Evolutionary conservation across 2,113 vertebrate genomes (phyloP).

Genomic region (Mastomys natalensis): DNA sequence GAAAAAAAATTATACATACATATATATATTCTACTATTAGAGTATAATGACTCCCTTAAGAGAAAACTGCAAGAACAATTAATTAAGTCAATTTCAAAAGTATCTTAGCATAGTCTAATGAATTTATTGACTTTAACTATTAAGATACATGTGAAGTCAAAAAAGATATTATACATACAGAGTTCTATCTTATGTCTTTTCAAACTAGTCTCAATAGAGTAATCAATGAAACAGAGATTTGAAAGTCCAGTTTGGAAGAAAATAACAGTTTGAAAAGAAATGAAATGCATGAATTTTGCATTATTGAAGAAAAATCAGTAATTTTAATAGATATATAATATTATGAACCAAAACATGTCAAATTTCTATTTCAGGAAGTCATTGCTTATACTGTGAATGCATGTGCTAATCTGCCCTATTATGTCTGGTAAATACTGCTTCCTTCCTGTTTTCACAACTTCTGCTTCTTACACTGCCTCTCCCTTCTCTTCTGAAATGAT

Average conservation of each 20-base stretch:
- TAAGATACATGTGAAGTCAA: neutral
- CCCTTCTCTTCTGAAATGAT: neutral
- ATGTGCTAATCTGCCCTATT: neutral
- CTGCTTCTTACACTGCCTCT: too few species aligned
- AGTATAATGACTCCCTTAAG: neutral
- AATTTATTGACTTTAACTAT: constrained; percentile 59
- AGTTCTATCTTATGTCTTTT: neutral
- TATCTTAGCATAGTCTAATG: constrained; percentile 8
- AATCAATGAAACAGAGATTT: neutral
- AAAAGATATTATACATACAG: neutral
- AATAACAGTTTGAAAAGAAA: neutral
- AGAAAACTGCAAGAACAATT: neutral
- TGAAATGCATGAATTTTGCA: neutral
- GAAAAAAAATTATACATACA: too few species aligned
- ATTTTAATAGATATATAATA: neutral
- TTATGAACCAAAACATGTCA: neutral
- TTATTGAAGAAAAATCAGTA: neutral
- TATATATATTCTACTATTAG: neutral
- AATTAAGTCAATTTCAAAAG: neutral
- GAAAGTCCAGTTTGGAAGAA: neutral
- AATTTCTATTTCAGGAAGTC: neutral
- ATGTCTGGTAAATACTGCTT: neutral
- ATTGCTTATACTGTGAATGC: neutral
- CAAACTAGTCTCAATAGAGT: constrained; percentile 9
- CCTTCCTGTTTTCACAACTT: neutral